phyloP scores from a whole-genome alignment of 2,888 invertebrate genomes.

The Criorhina ranunculi region DNA sequence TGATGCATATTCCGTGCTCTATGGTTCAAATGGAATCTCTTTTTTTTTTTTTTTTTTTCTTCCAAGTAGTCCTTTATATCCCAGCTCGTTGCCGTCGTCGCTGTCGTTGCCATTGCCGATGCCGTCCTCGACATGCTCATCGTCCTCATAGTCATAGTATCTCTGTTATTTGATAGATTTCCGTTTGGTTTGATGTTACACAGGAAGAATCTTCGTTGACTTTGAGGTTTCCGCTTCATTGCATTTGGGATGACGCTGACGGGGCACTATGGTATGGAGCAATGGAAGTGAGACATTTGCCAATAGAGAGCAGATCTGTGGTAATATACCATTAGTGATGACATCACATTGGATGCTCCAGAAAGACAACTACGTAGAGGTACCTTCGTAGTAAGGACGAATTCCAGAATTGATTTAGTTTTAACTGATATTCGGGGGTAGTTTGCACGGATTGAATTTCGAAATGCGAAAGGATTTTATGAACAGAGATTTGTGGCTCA shows the following conservation, averaged over 20 bases:
- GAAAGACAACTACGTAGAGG: constrained; percentile 7
- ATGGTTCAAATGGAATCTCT: constrained; percentile 50
- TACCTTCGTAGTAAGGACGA: constrained; percentile 39
- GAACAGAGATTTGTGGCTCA: constrained; percentile 53
- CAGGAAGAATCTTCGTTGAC: constrained; percentile 73
- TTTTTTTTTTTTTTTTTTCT: constrained; percentile 50
- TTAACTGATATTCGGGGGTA: constrained; percentile 67
- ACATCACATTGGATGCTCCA: constrained; percentile 46
- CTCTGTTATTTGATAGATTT: constrained; percentile 72
- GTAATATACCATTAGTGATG: constrained; percentile 64
- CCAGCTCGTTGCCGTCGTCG: constrained; percentile 22
- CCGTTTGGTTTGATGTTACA: constrained; percentile 71
- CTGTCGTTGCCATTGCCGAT: constrained; percentile 17
- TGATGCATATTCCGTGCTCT: constrained; percentile 67
- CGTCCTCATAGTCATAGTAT: constrained; percentile 35
- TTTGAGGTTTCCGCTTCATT: constrained; percentile 70
- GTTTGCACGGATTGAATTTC: constrained; percentile 70
- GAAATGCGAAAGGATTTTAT: constrained; percentile 57
- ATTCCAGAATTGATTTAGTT: constrained; percentile 70
- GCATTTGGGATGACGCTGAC: constrained; percentile 43
- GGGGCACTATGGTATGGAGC: constrained; percentile 12
- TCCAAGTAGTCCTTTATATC: constrained; percentile 59
- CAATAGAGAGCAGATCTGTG: constrained; percentile 44
- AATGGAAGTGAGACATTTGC: constrained; percentile 55
- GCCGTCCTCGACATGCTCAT: constrained; percentile 28